Evolutionary conservation across 2,888 invertebrate species (phyloP).

Genomic region (Noctua janthina): DNA sequence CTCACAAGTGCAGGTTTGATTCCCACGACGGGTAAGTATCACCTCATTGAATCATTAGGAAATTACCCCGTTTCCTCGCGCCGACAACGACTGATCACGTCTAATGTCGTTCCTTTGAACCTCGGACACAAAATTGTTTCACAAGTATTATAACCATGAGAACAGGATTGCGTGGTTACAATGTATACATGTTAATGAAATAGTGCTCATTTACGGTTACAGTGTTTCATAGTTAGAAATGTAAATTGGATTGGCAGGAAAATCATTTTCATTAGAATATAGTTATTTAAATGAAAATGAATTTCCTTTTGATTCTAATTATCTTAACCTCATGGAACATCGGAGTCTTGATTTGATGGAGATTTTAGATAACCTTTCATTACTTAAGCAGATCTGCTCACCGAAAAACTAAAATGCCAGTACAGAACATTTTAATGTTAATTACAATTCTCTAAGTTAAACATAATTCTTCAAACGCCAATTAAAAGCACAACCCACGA

Average conservation of each 20-base stretch:
- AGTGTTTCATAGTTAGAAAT: conserved; percentile 37
- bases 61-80: conserved; percentile 78
- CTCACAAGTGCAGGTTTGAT: conserved; percentile 77
- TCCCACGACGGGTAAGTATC: conserved; percentile 84
- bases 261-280: conserved; percentile 6
- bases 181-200: conserved; percentile 56
- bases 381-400: neutral
- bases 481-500: conserved; percentile 33
- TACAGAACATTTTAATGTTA: conserved; percentile 26
- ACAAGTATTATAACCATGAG: conserved; percentile 72
- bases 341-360: neutral
- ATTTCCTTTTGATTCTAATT: neutral
- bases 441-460: conserved; percentile 22
- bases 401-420: conserved; percentile 37
- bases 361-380: neutral
- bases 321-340: neutral
- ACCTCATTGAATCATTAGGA: conserved; percentile 84
- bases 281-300: neutral
- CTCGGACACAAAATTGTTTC: conserved; percentile 75
- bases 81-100: conserved; percentile 77
- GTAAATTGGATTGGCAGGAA: conserved; percentile 13
- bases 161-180: conserved; percentile 58
- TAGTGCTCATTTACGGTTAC: conserved; percentile 50
- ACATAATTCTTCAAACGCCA: conserved; percentile 42
- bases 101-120: conserved; percentile 79